Base-by-base conservation (phyloP, 2,888 invertebrate genomes). In the Leucoma salicis region DNA sequence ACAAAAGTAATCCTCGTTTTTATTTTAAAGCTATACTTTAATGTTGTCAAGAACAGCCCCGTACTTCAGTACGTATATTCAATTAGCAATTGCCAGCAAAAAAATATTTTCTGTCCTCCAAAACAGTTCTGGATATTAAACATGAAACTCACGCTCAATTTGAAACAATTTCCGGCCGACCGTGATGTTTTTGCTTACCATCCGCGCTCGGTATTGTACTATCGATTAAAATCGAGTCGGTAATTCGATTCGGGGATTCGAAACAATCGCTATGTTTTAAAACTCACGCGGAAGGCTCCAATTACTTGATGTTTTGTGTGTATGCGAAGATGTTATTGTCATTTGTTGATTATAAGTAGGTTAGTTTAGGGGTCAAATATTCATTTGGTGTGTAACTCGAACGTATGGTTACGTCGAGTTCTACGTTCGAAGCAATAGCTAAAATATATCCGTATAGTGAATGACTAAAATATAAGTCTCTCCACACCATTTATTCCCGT, bases 131-230 rank as follows among this genome's bases (percentile, higher is more conserved):
- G 60, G 46, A 60, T 48, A 47, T 53, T 59, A 51, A 60, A 53
- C 51, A 46, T 44, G 40, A 44, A 49, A 39, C 43, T 60, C 49
- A 57, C 49, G 58, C 53, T 64, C 53, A 62, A 64, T 64, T 61
- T 56, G 35, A 48, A 53, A 42, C 46, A 28, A 57, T 49, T 58
- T 58, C 64, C 62, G 53, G 33, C 39, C 47, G 46, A 42, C 65
- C 49, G 32, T 62, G 53, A 53, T 58, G 65, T 64, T 63, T 64
- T 58, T 62, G 52, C 53, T 46, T 46, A 53, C 50, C 50, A 52
- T 57, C 57, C 57, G 57, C 35, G 54, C 56, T 59, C 52, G 56
- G 63, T 54, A 65, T 66, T 70, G 69, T 68, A 63, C 61, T 66
- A 66, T 64, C 57, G 64, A 73, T 62, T 62, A 68, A 58, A 64